A percentile compares a stretch with the other conserved stretches of the same genome.
These are phyloP conservation scores for Hesperophylax magnus DNA, from an alignment of 1,140 invertebrate genomes.

Conservation along the genomic window DNA sequence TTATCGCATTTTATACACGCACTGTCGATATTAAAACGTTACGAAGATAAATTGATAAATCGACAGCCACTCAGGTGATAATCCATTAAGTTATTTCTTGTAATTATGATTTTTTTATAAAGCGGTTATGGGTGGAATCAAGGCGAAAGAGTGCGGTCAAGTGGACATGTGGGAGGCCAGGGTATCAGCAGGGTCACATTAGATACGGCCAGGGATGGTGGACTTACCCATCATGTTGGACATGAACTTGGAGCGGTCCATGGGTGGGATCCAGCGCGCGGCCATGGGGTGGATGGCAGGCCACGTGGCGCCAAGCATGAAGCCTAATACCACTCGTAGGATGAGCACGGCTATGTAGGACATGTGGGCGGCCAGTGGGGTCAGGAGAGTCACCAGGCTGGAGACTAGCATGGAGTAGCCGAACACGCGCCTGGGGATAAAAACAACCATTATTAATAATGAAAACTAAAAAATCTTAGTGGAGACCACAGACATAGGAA, in stretches of 20 bases:
- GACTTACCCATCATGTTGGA: slow-evolving; percentile 88
- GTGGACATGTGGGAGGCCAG: too few species aligned
- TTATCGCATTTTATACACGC: too few species aligned
- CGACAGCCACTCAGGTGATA: too few species aligned
- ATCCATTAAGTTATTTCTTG: too few species aligned
- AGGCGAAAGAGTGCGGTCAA: too few species aligned
- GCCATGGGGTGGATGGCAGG: slow-evolving; percentile 92
- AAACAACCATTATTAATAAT: neutral
- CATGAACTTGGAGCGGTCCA: slow-evolving; percentile 90
- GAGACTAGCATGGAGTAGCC: slow-evolving; percentile 88
- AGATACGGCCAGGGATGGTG: slow-evolving; percentile 16
- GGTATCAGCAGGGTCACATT: too few species aligned
- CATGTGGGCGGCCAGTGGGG: slow-evolving; percentile 79
- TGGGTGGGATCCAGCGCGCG: slow-evolving; percentile 91
- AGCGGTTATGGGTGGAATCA: too few species aligned
- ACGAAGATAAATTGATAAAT: too few species aligned
- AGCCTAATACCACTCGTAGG: slow-evolving; percentile 78
- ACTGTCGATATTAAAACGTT: too few species aligned
- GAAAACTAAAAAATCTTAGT: too few species aligned
- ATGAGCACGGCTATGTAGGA: slow-evolving; percentile 75
- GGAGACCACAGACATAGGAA: too few species aligned
- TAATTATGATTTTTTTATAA: too few species aligned
- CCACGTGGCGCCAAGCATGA: slow-evolving; percentile 89
- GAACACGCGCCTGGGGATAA: slow-evolving; percentile 76
- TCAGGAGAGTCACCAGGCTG: slow-evolving; percentile 85